A percentile compares a stretch with the other conserved stretches of the same genome.
Evolutionary conservation across 92 coral and sea anemone species (phyloP).

Genomic region (Pocillopora meandrina): DNA sequence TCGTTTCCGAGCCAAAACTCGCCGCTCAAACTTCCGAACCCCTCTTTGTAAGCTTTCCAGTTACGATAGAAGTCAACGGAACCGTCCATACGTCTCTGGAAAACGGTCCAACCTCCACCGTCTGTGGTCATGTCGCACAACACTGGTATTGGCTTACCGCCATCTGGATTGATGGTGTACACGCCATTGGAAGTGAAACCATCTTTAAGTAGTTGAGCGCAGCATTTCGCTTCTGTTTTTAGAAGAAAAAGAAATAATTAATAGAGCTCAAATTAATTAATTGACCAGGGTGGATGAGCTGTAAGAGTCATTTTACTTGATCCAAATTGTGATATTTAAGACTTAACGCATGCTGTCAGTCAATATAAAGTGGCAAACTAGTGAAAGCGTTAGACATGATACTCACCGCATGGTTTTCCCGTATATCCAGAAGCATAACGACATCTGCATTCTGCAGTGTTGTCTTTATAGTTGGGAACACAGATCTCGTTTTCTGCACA

Average conservation of each 20-base stretch:
- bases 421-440: not conserved
- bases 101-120: conserved; percentile 62
- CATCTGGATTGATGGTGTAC: conserved; percentile 49
- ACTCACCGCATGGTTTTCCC: conserved; percentile 3
- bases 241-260: not conserved
- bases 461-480: not conserved
- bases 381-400: no score
- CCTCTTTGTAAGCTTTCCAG: conserved; percentile 48
- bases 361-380: no score
- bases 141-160: conserved; percentile 27
- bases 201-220: not conserved
- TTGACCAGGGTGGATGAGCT: no score
- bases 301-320: no score
- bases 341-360: no score
- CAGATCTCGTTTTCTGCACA: not conserved
- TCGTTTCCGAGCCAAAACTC: conserved; percentile 65
- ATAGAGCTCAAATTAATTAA: not conserved
- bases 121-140: conserved; percentile 61
- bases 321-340: no score
- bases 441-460: not conserved
- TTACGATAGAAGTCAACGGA: conserved; percentile 34
- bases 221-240: not conserved
- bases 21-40: conserved; percentile 43
- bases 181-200: conserved; percentile 21
- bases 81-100: conserved; percentile 52